Evolutionary conservation across 2,888 invertebrate genomes (phyloP).

Genomic region (Phengaris arion): DNA sequence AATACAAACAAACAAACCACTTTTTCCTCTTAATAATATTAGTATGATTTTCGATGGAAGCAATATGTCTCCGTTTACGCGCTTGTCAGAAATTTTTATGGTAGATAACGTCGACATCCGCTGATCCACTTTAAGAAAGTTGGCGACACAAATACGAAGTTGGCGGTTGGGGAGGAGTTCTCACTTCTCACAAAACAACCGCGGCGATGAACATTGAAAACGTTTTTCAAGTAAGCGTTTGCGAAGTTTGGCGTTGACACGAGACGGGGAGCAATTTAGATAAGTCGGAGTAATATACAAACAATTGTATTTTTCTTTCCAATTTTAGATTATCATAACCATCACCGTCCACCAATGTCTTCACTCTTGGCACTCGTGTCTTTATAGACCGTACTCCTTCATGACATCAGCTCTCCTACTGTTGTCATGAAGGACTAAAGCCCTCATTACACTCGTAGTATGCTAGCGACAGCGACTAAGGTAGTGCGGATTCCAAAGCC

Average conservation of each 20-base stretch:
- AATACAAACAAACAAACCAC: too few species aligned
- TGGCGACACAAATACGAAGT: not conserved
- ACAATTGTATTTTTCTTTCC: not conserved
- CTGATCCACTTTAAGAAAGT: not conserved
- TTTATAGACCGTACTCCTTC: too few species aligned
- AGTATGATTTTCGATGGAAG: not conserved
- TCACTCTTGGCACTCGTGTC: too few species aligned
- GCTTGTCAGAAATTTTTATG: not conserved
- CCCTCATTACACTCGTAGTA: too few species aligned
- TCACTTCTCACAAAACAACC: slow-evolving; percentile 40
- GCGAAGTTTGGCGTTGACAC: slow-evolving; percentile 58
- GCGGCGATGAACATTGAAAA: slow-evolving; percentile 54
- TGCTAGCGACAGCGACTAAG: too few species aligned
- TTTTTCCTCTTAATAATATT: too few species aligned
- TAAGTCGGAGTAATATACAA: not conserved
- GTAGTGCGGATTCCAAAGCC: too few species aligned
- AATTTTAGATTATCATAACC: too few species aligned
- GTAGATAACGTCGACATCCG: not conserved
- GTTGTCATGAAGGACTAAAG: too few species aligned
- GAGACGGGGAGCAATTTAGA: slow-evolving; percentile 26
- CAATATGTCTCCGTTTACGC: not conserved
- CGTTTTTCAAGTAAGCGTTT: slow-evolving; percentile 58
- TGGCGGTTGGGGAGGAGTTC: not conserved
- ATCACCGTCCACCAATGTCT: too few species aligned
- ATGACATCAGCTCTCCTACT: too few species aligned